Conservation (phyloP, 2,113 vertebrate species). For the Rallus limicola region DNA sequence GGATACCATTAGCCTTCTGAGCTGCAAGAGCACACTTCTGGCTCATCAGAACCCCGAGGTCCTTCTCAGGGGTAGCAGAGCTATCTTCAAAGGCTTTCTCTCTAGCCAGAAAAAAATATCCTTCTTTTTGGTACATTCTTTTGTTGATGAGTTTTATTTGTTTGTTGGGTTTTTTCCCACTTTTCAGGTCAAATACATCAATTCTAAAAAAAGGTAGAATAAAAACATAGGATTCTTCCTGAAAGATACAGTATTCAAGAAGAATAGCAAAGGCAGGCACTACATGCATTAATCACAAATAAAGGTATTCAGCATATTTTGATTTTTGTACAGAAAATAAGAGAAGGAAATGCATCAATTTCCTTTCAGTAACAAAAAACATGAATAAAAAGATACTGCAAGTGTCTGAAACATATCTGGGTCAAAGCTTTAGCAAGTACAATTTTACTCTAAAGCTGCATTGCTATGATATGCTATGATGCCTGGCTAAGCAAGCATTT, state of each 20-base stretch:
- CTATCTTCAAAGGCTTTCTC: no score
- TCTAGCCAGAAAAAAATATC: background rate
- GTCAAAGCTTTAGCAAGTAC: constrained; percentile 22
- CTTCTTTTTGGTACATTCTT: background rate
- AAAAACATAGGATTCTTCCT: background rate
- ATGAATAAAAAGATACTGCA: background rate
- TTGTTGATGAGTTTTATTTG: no score
- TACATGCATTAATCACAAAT: background rate
- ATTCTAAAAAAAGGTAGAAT: background rate
- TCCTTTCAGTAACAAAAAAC: background rate
- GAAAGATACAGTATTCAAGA: background rate
- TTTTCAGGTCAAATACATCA: background rate
- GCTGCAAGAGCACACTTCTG: no score
- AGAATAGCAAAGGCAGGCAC: background rate
- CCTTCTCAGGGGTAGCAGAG: no score
- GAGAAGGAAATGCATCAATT: background rate
- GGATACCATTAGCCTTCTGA: no score
- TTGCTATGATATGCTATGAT: constrained; percentile 3
- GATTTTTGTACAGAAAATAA: background rate
- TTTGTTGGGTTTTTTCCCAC: background rate
- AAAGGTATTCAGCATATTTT: background rate
- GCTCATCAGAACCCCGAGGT: no score
- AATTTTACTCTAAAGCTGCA: background rate
- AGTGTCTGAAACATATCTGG: background rate
- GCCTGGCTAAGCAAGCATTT: background rate